Conservation (phyloP, 2,113 vertebrate genomes). For the Limnothrissa miodon region DNA sequence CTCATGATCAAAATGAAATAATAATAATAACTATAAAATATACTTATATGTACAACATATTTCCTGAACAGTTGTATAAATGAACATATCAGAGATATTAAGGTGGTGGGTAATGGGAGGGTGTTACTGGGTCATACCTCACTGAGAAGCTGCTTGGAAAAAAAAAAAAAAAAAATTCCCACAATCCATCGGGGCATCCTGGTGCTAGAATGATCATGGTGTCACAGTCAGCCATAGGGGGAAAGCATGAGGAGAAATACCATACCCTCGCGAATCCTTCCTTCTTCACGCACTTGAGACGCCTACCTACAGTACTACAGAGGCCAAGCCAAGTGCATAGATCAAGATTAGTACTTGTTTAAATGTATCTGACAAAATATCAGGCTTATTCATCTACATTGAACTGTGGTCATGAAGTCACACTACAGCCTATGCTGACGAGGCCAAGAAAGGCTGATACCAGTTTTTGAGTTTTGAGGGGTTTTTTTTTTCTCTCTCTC, state of each 20-base stretch:
- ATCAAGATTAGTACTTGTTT: conserved; percentile 7
- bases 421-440: background rate
- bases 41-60: conserved; percentile 19
- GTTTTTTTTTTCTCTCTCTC: background rate
- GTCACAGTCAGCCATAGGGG: background rate
- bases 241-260: background rate
- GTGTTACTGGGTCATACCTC: conserved; percentile 29
- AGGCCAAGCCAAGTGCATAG: background rate
- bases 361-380: conserved; percentile 3
- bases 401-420: background rate
- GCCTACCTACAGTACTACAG: background rate
- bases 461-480: background rate
- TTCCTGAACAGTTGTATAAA: conserved; percentile 28
- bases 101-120: conserved; percentile 32
- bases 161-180: conserved; percentile 19
- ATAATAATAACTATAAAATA: background rate
- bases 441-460: background rate
- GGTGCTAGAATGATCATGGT: conserved; percentile 34
- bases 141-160: conserved; percentile 38
- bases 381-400: background rate
- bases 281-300: background rate
- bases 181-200: conserved; percentile 34
- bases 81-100: conserved; percentile 46
- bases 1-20: background rate
- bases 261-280: background rate